These are phyloP conservation scores for Eublepharis macularius DNA, from an alignment of 2,113 vertebrate genomes.

Conservation along the genomic window DNA sequence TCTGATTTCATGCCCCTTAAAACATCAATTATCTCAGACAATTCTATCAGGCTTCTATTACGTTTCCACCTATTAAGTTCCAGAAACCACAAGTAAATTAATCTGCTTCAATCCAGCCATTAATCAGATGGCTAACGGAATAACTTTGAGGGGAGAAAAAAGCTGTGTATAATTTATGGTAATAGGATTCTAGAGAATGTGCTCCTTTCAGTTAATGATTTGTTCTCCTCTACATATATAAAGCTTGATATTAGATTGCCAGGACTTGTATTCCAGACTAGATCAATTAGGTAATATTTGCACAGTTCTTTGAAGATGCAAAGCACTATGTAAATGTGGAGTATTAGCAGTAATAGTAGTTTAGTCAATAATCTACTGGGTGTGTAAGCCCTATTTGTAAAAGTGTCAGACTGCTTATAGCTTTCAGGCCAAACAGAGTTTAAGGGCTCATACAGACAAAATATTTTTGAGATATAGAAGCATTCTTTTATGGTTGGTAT, in stretches of 20 bases:
- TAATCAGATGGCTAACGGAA: slow-evolving; percentile 67
- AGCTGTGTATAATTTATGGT: slow-evolving; percentile 67
- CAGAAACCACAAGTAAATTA: slow-evolving; percentile 70
- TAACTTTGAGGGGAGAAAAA: slow-evolving; percentile 51
- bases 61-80: slow-evolving; percentile 67
- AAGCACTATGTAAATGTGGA: slow-evolving; percentile 42
- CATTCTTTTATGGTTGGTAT: background rate
- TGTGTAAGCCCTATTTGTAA: slow-evolving; percentile 19
- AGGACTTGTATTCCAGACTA: slow-evolving; percentile 53
- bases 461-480: background rate
- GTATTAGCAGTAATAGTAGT: slow-evolving; percentile 36
- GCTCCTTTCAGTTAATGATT: slow-evolving; percentile 60
- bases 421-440: background rate
- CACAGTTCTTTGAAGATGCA: slow-evolving; percentile 60
- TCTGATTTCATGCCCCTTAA: slow-evolving; percentile 65
- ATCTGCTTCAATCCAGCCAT: slow-evolving; percentile 59
- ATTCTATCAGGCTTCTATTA: slow-evolving; percentile 69
- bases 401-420: slow-evolving; percentile 21
- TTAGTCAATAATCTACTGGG: slow-evolving; percentile 27
- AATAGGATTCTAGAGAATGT: slow-evolving; percentile 67
- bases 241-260: slow-evolving; percentile 41
- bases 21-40: slow-evolving; percentile 68
- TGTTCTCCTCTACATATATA: slow-evolving; percentile 48
- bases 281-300: slow-evolving; percentile 68
- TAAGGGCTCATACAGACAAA: background rate